Conservation (phyloP, 2,888 invertebrate genomes). For the Drosophila nr. fundita region DNA sequence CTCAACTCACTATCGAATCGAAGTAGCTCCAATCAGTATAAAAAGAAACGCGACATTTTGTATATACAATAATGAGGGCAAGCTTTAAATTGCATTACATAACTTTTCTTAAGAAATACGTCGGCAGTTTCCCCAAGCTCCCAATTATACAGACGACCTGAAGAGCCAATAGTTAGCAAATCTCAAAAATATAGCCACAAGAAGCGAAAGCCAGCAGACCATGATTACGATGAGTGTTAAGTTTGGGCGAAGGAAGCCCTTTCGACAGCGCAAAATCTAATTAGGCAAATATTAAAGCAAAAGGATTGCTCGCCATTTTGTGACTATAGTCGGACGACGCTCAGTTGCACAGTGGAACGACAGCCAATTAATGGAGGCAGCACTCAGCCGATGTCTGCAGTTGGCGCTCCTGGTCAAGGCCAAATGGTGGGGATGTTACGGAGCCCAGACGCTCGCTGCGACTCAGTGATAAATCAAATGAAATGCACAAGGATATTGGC, state of each 20-base stretch:
- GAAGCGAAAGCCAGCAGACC: conserved; percentile 21
- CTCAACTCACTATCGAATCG: conserved; percentile 17
- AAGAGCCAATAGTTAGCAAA: conserved; percentile 27
- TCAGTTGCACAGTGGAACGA: conserved; percentile 35
- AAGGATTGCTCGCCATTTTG: conserved; percentile 49
- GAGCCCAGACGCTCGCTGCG: conserved; percentile 40
- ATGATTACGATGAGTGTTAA: conserved; percentile 50
- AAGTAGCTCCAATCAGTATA: conserved; percentile 43
- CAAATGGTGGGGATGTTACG: neutral
- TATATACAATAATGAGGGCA: conserved; percentile 43
- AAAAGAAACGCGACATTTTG: conserved; percentile 30
- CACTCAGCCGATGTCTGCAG: conserved; percentile 23
- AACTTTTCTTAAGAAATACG: conserved; percentile 9
- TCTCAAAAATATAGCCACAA: conserved; percentile 1
- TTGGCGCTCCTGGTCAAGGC: conserved; percentile 41
- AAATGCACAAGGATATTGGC: conserved; percentile 32
- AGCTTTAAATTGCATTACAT: neutral
- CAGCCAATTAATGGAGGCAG: conserved; percentile 43
- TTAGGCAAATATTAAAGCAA: conserved; percentile 18
- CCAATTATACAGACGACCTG: conserved; percentile 21
- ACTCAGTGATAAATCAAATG: conserved; percentile 39
- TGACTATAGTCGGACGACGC: conserved; percentile 45
- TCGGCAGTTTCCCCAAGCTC: conserved; percentile 23
- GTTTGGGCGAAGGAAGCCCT: neutral
- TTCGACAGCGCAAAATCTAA: conserved; percentile 10